These are phyloP conservation scores for Octodon degus DNA, from an alignment of 2,113 vertebrate species.

Conservation along the genomic window DNA sequence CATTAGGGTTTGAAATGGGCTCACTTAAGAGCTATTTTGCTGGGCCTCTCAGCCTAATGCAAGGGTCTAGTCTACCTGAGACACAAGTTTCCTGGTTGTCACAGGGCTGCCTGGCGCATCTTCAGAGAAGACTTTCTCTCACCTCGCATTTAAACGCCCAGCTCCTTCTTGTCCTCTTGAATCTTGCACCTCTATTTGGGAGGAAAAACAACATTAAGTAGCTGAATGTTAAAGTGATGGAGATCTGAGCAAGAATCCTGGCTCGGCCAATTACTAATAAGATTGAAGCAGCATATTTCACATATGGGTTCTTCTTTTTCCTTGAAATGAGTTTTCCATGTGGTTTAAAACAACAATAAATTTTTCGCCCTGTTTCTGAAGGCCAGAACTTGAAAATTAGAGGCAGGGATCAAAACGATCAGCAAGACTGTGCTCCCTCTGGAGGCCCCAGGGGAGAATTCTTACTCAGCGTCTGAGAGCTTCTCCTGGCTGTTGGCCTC, in stretches of 20 bases:
- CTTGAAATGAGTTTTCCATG: not conserved
- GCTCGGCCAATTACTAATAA: not conserved
- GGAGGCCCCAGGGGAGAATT: not conserved
- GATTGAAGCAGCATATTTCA: not conserved
- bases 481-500: not conserved
- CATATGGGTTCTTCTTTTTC: not conserved
- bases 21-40: not conserved
- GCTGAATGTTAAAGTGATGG: not conserved
- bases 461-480: not conserved
- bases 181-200: not conserved
- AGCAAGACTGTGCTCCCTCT: not conserved
- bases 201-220: not conserved
- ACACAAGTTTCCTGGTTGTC: not conserved
- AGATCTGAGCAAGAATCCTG: not conserved
- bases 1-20: not conserved
- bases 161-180: not conserved
- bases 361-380: not conserved
- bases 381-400: not conserved
- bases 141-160: not conserved
- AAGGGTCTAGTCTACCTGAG: not conserved
- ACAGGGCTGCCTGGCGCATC: not conserved
- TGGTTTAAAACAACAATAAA: not conserved
- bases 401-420: not conserved
- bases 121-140: not conserved
- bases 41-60: not conserved